Conservation (phyloP, 2,888 invertebrate genomes). For the Pachliopta kotzebuea region DNA sequence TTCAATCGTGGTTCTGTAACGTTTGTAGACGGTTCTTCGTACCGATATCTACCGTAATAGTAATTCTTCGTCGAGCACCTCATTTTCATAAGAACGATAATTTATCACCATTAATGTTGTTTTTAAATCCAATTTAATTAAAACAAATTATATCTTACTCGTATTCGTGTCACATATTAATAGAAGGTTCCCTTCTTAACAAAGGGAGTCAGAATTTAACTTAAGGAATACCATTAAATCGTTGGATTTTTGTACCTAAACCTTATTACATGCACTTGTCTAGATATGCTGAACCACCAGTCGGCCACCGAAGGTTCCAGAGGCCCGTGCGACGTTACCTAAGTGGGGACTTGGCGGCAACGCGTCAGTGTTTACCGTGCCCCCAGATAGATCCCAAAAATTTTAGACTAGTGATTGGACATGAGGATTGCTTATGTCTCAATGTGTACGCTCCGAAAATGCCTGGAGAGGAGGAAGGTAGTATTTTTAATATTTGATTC, state of each 20-base stretch:
- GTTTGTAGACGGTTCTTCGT: no score
- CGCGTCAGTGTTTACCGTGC: constrained; percentile 57
- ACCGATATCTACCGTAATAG: no score
- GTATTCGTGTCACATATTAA: no score
- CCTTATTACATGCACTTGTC: not conserved
- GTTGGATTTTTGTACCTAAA: not conserved
- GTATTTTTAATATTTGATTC: not conserved
- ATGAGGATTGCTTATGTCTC: constrained; percentile 87
- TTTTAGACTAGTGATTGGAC: constrained; percentile 55
- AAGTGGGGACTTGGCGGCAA: constrained; percentile 60
- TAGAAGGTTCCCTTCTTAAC: no score
- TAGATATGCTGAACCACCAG: constrained; percentile 75
- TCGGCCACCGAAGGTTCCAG: constrained; percentile 65
- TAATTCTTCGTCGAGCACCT: no score
- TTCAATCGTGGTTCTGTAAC: no score
- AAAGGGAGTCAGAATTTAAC: no score
- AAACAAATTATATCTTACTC: no score
- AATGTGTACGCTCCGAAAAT: constrained; percentile 88
- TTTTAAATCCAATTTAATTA: no score
- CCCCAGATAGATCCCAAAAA: constrained; percentile 59
- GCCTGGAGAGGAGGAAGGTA: constrained; percentile 80
- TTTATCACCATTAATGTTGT: no score
- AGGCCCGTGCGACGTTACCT: constrained; percentile 64
- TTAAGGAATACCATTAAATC: not conserved
- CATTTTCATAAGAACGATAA: no score